Evolutionary conservation across 2,888 invertebrate species (phyloP).

Genomic region (Spisula solida): DNA sequence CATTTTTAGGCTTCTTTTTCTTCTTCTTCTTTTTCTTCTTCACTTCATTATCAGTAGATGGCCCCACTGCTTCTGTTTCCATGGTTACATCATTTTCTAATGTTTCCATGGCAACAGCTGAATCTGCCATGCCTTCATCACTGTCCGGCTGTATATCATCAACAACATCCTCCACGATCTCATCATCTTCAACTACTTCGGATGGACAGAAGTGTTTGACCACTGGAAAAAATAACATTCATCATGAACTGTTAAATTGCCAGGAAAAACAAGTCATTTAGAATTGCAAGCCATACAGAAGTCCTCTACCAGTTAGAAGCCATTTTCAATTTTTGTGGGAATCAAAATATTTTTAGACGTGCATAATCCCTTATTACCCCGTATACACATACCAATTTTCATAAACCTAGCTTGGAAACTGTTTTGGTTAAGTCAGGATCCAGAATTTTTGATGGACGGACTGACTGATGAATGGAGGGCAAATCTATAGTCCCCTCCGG

Average conservation of each 20-base stretch:
- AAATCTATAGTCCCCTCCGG: too few species aligned
- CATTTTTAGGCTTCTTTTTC: conserved; percentile 44
- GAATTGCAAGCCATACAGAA: too few species aligned
- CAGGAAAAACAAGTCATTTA: too few species aligned
- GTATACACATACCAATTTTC: too few species aligned
- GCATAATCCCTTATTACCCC: too few species aligned
- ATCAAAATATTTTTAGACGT: too few species aligned
- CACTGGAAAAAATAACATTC: conserved; percentile 30
- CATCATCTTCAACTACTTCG: conserved; percentile 6
- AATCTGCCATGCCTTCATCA: not conserved
- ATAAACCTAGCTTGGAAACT: too few species aligned
- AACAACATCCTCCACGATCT: not conserved
- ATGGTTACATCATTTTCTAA: conserved; percentile 48
- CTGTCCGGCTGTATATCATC: not conserved
- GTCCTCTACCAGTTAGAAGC: too few species aligned
- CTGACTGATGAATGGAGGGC: too few species aligned
- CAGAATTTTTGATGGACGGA: too few species aligned
- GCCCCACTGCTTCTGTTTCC: conserved; percentile 31
- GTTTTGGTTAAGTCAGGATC: too few species aligned
- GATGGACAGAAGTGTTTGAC: conserved; percentile 53
- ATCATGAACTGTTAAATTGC: not conserved
- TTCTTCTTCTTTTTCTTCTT: conserved; percentile 65
- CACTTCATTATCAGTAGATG: not conserved
- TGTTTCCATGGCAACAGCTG: conserved; percentile 57
- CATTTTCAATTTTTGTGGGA: too few species aligned